Conservation (phyloP, 2,113 vertebrate genomes). For the Podarcis muralis region DNA sequence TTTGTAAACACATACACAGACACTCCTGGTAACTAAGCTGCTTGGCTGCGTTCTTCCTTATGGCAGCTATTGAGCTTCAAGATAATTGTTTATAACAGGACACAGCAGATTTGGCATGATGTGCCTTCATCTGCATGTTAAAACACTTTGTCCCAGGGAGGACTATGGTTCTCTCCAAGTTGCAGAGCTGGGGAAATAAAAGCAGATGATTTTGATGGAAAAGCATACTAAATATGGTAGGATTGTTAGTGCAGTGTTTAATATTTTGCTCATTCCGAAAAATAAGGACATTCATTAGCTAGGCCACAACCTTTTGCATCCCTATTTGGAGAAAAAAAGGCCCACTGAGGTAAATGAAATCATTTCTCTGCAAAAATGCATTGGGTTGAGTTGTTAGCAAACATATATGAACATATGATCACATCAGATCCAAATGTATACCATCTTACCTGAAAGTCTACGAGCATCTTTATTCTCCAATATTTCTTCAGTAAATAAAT, state of each 20-base stretch:
- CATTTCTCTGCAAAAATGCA: neutral
- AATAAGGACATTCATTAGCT: neutral
- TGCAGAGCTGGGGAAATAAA: constrained; percentile 34
- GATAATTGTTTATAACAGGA: constrained; percentile 52
- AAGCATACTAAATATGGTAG: constrained; percentile 4
- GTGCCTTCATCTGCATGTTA: constrained; percentile 56
- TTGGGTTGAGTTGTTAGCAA: neutral
- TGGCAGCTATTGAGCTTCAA: constrained; percentile 45
- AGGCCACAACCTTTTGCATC: neutral
- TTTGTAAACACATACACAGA: constrained; percentile 68
- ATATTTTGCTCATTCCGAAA: constrained; percentile 17
- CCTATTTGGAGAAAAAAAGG: neutral
- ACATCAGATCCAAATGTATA: neutral
- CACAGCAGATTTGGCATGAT: constrained; percentile 47
- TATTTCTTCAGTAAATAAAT: too few species aligned
- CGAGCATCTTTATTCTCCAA: neutral
- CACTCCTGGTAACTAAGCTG: constrained; percentile 61
- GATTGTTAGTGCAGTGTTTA: constrained; percentile 1
- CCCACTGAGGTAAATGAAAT: neutral
- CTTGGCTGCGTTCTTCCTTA: constrained; percentile 47
- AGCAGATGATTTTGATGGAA: constrained; percentile 35
- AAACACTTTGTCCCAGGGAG: neutral
- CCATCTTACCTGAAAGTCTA: neutral
- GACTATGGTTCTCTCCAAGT: constrained; percentile 40
- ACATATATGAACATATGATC: neutral